Percentiles rank a stretch among this genome's conserved stretches.
These are phyloP conservation scores for Drosophila lowei DNA, from an alignment of 1,140 invertebrate species.

Conservation along the genomic window DNA sequence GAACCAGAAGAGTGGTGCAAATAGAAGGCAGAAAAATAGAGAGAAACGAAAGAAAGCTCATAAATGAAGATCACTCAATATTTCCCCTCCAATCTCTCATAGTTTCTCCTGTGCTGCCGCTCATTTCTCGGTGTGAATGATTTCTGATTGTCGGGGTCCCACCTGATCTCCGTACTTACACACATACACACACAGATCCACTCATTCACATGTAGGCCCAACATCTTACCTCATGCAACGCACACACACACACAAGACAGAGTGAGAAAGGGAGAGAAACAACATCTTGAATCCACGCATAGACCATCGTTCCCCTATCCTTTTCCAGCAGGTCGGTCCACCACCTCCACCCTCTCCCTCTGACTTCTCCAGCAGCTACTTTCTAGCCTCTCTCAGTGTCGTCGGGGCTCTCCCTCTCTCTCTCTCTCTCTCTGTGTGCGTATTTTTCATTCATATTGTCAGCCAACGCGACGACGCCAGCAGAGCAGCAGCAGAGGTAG, in stretches of 20 bases:
- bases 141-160: conserved; percentile 46
- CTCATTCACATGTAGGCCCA: conserved; percentile 42
- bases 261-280: conserved; percentile 29
- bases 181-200: conserved; percentile 43
- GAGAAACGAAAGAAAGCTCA: too few species aligned
- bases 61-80: too few species aligned
- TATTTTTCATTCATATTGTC: conserved; percentile 76
- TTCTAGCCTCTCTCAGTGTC: conserved; percentile 34
- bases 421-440: conserved; percentile 53
- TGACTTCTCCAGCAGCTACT: conserved; percentile 39
- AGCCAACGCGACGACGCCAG: conserved; percentile 61
- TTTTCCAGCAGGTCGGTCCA: neutral
- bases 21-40: neutral
- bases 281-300: conserved; percentile 66
- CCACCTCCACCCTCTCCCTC: conserved; percentile 10
- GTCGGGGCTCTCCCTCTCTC: neutral
- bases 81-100: neutral
- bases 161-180: conserved; percentile 50
- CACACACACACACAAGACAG: conserved; percentile 52
- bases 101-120: neutral
- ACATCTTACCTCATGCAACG: conserved; percentile 72
- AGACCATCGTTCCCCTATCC: conserved; percentile 9
- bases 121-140: conserved; percentile 33
- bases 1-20: neutral
- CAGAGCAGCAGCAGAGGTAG: conserved; percentile 13